Percentiles rank a stretch among this genome's conserved stretches.
Evolutionary conservation across 2,797 vertebrate genomes (phyloP).

Genomic region (Cossypha polioptera): DNA sequence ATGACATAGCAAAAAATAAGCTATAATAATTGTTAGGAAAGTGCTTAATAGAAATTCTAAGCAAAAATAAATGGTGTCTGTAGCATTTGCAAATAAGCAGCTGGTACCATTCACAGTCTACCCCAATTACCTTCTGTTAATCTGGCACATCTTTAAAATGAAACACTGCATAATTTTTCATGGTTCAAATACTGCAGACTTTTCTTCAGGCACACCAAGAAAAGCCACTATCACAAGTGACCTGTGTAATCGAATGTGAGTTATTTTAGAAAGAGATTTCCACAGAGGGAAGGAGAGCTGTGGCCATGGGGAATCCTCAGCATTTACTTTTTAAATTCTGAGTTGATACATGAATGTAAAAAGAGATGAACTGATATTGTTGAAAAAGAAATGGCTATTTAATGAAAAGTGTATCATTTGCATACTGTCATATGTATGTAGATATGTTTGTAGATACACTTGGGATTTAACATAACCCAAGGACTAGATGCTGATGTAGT

Average conservation of each 20-base stretch:
- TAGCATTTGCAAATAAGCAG: conserved; percentile 30
- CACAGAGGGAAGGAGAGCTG: background rate
- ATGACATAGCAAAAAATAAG: background rate
- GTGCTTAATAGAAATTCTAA: background rate
- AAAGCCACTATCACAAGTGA: conserved; percentile 50
- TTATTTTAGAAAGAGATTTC: conserved; percentile 54
- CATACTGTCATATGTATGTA: background rate
- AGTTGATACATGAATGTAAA: background rate
- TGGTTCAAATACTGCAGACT: conserved; percentile 39
- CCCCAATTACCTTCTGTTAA: conserved; percentile 49
- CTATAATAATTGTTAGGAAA: background rate
- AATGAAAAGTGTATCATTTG: background rate
- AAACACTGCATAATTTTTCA: conserved; percentile 33
- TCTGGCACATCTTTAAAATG: conserved; percentile 49
- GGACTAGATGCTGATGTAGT: background rate
- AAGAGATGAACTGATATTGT: background rate
- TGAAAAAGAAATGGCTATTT: background rate
- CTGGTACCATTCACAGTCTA: conserved; percentile 26
- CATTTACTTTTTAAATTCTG: conserved; percentile 10
- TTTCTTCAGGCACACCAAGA: conserved; percentile 40
- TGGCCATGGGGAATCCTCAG: conserved; percentile 2
- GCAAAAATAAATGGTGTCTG: background rate
- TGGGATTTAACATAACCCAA: background rate
- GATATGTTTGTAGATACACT: background rate
- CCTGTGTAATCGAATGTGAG: conserved; percentile 59